phyloP scores from a whole-genome alignment of 2,888 invertebrate genomes.

The Drosophila infuscata region DNA sequence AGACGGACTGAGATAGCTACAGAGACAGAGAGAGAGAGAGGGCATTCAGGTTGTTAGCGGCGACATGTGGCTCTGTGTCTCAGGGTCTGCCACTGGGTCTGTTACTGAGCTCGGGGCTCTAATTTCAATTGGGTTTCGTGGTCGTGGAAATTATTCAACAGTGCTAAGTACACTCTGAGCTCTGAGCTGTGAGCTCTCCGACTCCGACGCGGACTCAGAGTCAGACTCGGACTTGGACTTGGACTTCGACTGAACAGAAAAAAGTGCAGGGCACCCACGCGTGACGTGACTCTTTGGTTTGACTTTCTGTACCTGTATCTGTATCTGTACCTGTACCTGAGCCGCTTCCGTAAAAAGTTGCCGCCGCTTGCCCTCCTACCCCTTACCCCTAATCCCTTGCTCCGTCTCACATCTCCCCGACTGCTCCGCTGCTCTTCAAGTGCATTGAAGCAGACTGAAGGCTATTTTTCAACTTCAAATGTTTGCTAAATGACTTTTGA shows the following conservation, averaged over 20 bases:
- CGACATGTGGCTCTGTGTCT: slow-evolving; percentile 73
- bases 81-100: slow-evolving; percentile 48
- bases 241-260: slow-evolving; percentile 32
- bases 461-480: slow-evolving; percentile 83
- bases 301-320: slow-evolving; percentile 69
- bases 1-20: neutral
- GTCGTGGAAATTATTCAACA: slow-evolving; percentile 80
- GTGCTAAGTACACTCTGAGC: slow-evolving; percentile 73
- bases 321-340: slow-evolving; percentile 72
- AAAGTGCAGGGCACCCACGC: slow-evolving; percentile 72
- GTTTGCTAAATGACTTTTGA: slow-evolving; percentile 83
- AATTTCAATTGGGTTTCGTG: slow-evolving; percentile 81
- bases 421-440: slow-evolving; percentile 66
- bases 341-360: slow-evolving; percentile 78
- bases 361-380: slow-evolving; percentile 52
- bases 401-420: slow-evolving; percentile 4
- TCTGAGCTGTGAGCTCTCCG: slow-evolving; percentile 22
- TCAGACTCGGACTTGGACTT: slow-evolving; percentile 18
- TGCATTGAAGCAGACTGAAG: slow-evolving; percentile 81
- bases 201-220: slow-evolving; percentile 17
- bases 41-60: slow-evolving; percentile 74
- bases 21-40: neutral
- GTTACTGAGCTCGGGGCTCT: slow-evolving; percentile 73
- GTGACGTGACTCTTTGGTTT: slow-evolving; percentile 82
- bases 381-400: slow-evolving; percentile 17